These are phyloP conservation scores for Aurelia sp. DNA, from an alignment of 30 jellyfish, hydroid and myxozoan species.

Conservation along the genomic window DNA sequence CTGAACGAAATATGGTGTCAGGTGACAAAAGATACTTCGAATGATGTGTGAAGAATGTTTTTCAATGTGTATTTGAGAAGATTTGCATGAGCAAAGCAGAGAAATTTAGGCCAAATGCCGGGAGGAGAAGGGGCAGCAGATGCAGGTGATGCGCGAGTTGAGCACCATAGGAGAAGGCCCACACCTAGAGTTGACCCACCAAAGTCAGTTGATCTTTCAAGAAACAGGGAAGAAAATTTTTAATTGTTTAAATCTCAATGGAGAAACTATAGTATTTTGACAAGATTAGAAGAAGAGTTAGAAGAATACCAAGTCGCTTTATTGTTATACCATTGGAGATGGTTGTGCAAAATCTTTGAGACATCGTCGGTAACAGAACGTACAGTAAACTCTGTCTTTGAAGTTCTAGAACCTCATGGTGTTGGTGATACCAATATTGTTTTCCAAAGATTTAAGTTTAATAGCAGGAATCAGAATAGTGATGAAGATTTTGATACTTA, in stretches of 20 bases:
- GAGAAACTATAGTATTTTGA: slow-evolving; percentile 40
- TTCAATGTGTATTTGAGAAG: too few species aligned
- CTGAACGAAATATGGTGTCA: slow-evolving; percentile 23
- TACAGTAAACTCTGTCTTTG: too few species aligned
- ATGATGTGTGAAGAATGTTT: slow-evolving; percentile 31
- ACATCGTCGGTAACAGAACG: slow-evolving; percentile 43
- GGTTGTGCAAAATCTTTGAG: slow-evolving; percentile 53
- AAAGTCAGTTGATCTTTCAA: slow-evolving; percentile 44
- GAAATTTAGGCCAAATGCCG: slow-evolving; percentile 30
- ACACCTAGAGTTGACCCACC: slow-evolving; percentile 52
- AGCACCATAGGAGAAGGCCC: slow-evolving; percentile 43
- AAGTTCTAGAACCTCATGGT: slow-evolving; percentile 58
- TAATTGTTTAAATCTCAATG: slow-evolving; percentile 54
- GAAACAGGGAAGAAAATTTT: too few species aligned
- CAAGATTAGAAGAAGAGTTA: slow-evolving; percentile 35
- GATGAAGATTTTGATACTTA: too few species aligned
- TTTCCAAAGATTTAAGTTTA: slow-evolving; percentile 26
- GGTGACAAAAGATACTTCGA: slow-evolving; percentile 31
- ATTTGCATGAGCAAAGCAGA: slow-evolving; percentile 42
- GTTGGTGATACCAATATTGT: slow-evolving; percentile 28
- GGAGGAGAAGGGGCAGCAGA: slow-evolving; percentile 40
- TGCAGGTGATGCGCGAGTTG: slow-evolving; percentile 28
- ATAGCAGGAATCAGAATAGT: slow-evolving; percentile 45
- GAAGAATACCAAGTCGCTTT: slow-evolving; percentile 51
- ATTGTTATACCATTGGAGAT: slow-evolving; percentile 58